These are phyloP conservation scores for Stenodera caucasica DNA, from an alignment of 2,888 invertebrate species.

Conservation along the genomic window DNA sequence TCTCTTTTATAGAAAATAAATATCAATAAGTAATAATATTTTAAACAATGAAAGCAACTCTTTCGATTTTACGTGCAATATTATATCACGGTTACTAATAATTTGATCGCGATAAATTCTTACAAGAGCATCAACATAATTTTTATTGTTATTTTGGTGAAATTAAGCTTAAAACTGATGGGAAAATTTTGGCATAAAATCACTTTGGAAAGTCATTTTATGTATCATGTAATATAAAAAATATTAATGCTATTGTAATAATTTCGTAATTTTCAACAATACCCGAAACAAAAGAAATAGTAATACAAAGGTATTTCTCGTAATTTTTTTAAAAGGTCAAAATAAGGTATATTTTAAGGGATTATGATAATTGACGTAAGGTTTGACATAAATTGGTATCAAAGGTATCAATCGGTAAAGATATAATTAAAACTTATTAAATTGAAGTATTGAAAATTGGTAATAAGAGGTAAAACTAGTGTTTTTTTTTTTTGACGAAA, in stretches of 20 bases:
- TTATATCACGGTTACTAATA: slow-evolving; percentile 3
- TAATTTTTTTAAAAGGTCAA: neutral
- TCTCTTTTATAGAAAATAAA: neutral
- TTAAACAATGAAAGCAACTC: neutral
- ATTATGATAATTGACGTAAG: neutral
- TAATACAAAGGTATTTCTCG: neutral
- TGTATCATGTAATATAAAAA: no score
- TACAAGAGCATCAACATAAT: slow-evolving; percentile 1
- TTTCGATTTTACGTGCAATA: slow-evolving; percentile 4
- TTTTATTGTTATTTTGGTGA: no score
- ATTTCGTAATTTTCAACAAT: slow-evolving; percentile 2
- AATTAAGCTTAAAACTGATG: no score
- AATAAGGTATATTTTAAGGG: neutral
- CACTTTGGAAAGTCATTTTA: neutral
- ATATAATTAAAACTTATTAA: no score
- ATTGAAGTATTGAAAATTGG: no score
- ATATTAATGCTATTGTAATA: slow-evolving; percentile 6
- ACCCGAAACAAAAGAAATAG: neutral
- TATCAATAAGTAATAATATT: neutral
- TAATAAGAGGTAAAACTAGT: no score
- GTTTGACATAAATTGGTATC: neutral
- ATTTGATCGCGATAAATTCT: slow-evolving; percentile 1
- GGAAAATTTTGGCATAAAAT: neutral
- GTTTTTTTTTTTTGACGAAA: neutral
- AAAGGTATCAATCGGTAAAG: neutral